phyloP scores from a whole-genome alignment of 1,140 invertebrate genomes.

The Brachionus angularis region DNA sequence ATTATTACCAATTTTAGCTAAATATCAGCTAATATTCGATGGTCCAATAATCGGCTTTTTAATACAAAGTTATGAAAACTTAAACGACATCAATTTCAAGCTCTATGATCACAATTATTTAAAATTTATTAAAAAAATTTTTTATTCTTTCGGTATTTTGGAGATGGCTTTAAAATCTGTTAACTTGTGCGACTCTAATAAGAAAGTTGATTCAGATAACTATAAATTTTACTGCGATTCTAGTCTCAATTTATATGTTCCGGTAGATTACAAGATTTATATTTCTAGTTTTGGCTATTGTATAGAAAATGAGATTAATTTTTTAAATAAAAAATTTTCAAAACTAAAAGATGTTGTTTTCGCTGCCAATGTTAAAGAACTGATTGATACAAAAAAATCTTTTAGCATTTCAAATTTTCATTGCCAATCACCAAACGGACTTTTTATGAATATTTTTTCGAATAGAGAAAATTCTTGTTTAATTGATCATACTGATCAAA shows the following conservation, averaged over 20 bases:
- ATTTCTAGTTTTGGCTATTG: no score
- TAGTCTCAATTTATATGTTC: slow-evolving; percentile 2
- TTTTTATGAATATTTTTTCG: background rate
- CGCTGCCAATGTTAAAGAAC: background rate
- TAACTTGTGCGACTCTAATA: background rate
- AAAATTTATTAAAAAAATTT: background rate
- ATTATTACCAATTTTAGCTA: background rate
- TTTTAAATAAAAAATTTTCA: no score
- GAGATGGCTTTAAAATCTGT: slow-evolving; percentile 3
- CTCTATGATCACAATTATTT: slow-evolving; percentile 1
- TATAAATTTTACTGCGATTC: background rate
- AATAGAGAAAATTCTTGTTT: background rate
- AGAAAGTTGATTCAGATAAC: background rate
- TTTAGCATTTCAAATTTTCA: slow-evolving; percentile 6
- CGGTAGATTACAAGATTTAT: slow-evolving; percentile 12
- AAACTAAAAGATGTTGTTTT: background rate
- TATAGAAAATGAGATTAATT: no score
- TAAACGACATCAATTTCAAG: background rate
- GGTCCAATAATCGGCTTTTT: slow-evolving; percentile 12
- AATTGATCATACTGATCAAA: background rate
- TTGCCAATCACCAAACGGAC: background rate
- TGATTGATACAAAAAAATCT: background rate
- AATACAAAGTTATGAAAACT: background rate
- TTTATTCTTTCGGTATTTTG: background rate
- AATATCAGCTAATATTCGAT: background rate